Evolutionary conservation across 37 sponge, comb jelly and placozoan genomes (phyloP).

Genomic region (Chondrosia reniformis): DNA sequence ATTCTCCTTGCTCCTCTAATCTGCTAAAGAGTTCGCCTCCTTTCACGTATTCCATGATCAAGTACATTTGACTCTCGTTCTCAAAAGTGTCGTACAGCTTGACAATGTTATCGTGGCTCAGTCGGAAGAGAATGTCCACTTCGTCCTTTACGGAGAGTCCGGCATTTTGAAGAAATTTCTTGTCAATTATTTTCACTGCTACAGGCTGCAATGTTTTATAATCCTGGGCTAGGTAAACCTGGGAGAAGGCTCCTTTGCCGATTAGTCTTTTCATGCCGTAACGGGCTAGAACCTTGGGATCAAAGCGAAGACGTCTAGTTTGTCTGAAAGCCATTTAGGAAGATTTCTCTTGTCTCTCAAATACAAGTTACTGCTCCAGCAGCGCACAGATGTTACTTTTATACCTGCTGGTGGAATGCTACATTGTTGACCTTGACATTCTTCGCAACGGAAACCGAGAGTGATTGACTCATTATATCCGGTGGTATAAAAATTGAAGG

Average conservation of each 20-base stretch:
- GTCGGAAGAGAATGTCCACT: not conserved
- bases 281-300: too few species aligned
- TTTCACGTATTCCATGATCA: constrained; percentile 17
- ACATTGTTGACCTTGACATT: too few species aligned
- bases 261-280: not conserved
- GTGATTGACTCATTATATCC: too few species aligned
- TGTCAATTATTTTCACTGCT: constrained; percentile 17
- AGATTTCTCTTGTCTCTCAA: too few species aligned
- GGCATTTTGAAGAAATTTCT: not conserved
- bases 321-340: too few species aligned
- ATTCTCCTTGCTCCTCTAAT: constrained; percentile 19
- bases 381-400: too few species aligned
- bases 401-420: too few species aligned
- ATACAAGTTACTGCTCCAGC: too few species aligned
- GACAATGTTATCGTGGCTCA: constrained; percentile 16
- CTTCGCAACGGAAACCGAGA: too few species aligned
- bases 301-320: too few species aligned
- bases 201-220: not conserved
- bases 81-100: not conserved
- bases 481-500: too few species aligned
- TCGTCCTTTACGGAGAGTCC: constrained; percentile 12
- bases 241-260: constrained; percentile 18
- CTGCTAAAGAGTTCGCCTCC: constrained; percentile 23
- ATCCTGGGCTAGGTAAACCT: constrained; percentile 13
- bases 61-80: constrained; percentile 4